Conservation (phyloP, 2,888 invertebrate genomes). For the Drosophila fungiperda region DNA sequence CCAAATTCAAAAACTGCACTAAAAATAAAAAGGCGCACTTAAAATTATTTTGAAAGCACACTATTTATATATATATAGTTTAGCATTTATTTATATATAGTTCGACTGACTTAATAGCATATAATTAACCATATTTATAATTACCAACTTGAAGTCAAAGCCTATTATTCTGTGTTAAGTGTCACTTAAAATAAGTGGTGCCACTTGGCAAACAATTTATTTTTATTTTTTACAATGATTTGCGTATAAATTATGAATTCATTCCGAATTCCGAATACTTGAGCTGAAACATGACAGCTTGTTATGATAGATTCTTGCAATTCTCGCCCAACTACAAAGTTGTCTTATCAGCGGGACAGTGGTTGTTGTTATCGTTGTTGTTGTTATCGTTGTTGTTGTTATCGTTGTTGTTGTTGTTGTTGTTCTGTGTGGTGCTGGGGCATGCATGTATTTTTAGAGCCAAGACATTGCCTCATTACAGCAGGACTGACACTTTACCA, state of each 20-base stretch:
- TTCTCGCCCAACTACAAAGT: neutral
- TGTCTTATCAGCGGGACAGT: conserved; percentile 48
- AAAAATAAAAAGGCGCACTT: neutral
- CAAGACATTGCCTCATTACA: conserved; percentile 72
- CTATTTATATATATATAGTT: neutral
- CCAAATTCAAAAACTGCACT: neutral
- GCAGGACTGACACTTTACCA: conserved; percentile 68
- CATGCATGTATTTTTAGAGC: conserved; percentile 56
- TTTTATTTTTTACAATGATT: neutral
- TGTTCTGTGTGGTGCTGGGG: neutral
- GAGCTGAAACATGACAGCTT: conserved; percentile 42
- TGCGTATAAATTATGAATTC: conserved; percentile 8
- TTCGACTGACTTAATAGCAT: neutral
- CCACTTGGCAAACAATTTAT: neutral
- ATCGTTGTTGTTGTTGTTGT: conserved; percentile 13
- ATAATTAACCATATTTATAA: neutral
- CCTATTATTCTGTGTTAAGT: neutral
- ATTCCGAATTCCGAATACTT: conserved; percentile 4
- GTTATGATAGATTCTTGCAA: conserved; percentile 20
- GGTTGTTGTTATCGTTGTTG: conserved; percentile 1
- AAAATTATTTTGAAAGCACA: neutral
- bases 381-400: conserved; percentile 11
- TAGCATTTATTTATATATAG: neutral
- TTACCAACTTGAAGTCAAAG: neutral
- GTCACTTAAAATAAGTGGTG: neutral